Evolutionary conservation across 1,140 invertebrate species (phyloP).

Genomic region (Oncopeltus fasciatus): DNA sequence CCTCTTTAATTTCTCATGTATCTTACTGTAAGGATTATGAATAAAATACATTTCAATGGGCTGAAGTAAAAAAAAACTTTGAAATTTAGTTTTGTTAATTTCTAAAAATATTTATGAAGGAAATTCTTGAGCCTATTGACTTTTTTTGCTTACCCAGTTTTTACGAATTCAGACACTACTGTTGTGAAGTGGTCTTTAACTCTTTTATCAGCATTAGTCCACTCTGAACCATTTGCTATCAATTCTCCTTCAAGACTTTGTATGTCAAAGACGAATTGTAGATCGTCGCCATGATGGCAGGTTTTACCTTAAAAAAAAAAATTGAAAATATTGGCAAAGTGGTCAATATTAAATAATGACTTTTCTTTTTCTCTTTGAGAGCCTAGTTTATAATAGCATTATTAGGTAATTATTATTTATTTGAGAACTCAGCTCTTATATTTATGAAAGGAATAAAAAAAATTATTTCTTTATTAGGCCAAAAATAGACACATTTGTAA

Average conservation of each 20-base stretch:
- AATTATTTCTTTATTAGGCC: too few relatives aligned
- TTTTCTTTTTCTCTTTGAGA: background rate
- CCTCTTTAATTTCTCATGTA: too few relatives aligned
- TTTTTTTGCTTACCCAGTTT: constrained; percentile 32
- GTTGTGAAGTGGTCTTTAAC: constrained; percentile 45
- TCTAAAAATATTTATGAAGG: too few relatives aligned
- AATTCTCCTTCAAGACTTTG: constrained; percentile 23
- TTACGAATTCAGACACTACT: constrained; percentile 49
- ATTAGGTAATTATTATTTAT: background rate
- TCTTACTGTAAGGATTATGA: too few relatives aligned
- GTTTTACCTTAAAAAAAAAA: constrained; percentile 7
- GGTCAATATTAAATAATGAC: background rate
- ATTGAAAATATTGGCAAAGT: background rate
- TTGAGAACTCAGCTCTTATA: too few relatives aligned
- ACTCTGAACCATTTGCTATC: constrained; percentile 22
- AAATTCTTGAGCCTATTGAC: too few relatives aligned
- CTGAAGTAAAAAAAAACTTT: too few relatives aligned
- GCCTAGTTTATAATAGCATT: background rate
- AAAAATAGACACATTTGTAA: too few relatives aligned
- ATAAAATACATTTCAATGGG: too few relatives aligned
- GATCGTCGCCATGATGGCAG: constrained; percentile 25
- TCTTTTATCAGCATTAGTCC: constrained; percentile 36
- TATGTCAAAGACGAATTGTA: constrained; percentile 25
- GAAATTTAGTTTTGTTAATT: too few relatives aligned
- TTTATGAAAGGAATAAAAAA: too few relatives aligned